These are phyloP conservation scores for Cantharis lateralis DNA, from an alignment of 2,888 invertebrate genomes.

Conservation along the genomic window DNA sequence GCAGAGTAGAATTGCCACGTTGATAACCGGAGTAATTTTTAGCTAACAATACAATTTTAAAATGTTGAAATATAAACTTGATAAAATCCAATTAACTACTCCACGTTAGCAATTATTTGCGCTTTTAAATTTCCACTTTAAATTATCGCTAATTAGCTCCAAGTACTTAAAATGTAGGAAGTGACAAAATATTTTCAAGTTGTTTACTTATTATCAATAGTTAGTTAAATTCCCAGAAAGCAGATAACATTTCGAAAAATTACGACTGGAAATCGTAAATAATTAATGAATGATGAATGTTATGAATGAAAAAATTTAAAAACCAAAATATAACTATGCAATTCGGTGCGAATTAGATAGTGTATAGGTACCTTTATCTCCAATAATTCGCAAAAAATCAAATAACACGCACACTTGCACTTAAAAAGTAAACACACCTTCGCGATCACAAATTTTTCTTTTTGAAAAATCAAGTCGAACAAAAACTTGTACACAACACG, in stretches of 20 bases:
- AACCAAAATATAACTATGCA: background rate
- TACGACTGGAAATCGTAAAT: background rate
- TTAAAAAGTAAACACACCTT: background rate
- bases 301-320: background rate
- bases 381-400: background rate
- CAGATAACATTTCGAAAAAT: background rate
- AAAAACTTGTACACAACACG: conserved; percentile 25
- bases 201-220: background rate
- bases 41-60: background rate
- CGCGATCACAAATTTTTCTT: background rate
- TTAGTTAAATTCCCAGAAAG: background rate
- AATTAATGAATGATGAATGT: background rate
- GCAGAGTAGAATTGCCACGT: background rate
- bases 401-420: background rate
- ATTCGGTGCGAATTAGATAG: background rate
- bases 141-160: background rate
- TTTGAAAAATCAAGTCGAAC: background rate
- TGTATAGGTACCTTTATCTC: background rate
- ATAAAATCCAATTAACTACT: background rate
- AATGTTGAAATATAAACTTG: background rate
- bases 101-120: background rate
- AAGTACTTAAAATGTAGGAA: background rate
- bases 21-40: background rate
- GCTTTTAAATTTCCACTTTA: background rate
- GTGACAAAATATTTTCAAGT: background rate